phyloP scores from a whole-genome alignment of 2,888 invertebrate genomes.

The Sicus ferrugineus region DNA sequence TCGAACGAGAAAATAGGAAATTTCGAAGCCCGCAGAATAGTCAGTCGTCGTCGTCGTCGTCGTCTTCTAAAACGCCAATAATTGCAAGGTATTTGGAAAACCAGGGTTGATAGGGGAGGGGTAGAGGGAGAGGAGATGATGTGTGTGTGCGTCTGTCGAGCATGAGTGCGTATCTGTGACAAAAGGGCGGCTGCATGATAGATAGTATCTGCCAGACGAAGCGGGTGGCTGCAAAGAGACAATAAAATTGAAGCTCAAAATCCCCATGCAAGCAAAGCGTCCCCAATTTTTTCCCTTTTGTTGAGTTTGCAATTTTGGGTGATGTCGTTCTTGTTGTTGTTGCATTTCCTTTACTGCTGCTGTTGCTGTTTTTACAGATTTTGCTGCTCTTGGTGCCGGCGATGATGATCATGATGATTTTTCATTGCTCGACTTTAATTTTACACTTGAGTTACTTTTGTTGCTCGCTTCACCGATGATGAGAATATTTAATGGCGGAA shows the following conservation, averaged over 20 bases:
- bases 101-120: not conserved
- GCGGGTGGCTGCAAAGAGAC: too few species aligned
- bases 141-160: too few species aligned
- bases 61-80: too few species aligned
- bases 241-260: too few species aligned
- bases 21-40: not conserved
- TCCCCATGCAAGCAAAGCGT: too few species aligned
- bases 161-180: not conserved
- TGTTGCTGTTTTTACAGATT: conserved; percentile 22
- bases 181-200: not conserved
- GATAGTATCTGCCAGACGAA: not conserved
- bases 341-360: conserved; percentile 18
- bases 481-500: conserved; percentile 47
- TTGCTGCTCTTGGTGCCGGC: conserved; percentile 43
- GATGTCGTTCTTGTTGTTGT: too few species aligned
- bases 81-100: too few species aligned
- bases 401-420: conserved; percentile 60
- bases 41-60: not conserved
- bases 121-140: not conserved
- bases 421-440: conserved; percentile 63
- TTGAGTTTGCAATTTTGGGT: too few species aligned
- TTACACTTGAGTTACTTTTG: conserved; percentile 60
- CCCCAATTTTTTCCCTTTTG: conserved; percentile 21
- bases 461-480: conserved; percentile 49
- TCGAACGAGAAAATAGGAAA: conserved; percentile 34